Evolutionary conservation across 2,113 vertebrate genomes (phyloP), one percentile per base, ranked within the genome.

Genomic region (Carassius carassius): DNA sequence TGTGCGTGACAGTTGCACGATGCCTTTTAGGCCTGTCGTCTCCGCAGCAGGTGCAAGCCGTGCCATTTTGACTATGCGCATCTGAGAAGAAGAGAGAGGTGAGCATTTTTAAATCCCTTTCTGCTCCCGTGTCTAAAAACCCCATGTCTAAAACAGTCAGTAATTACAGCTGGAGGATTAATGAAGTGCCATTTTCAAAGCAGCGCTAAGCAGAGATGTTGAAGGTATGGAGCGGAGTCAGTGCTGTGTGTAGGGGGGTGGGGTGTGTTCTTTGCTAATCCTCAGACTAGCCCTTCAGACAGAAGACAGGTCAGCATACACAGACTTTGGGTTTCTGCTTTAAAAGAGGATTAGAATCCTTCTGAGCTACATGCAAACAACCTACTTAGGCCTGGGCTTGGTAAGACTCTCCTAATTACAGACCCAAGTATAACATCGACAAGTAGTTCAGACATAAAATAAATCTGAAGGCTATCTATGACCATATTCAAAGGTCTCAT

Each of bases 241-340:
- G 78, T 82, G 73, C 72, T 82, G 58, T 88, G 62, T 54, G 67
- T 74, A 67, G 37, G 77, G 29, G 63, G 49, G 77, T 35, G 51
- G 41, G 37, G 29, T 49, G 0, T 65, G 85, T 29, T 74, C n/a
- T 65, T 84, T 58, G 79, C 69, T 89, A 89, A 89, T 87, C 88
- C 86, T 84, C 63, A 74, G 82, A 65, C 77, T 84, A 75, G 72
- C 58, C 86, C 62, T 80, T 81, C 86, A 89, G 69, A 86, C 84
- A 89, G 88, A 44, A 58, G 87, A 86, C 83, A 79, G 85, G 91
- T 93, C 92, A 93, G 93, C 92, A 93, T 86, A 90, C 85, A 85
- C 87, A 92, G 91, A 93, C 91, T 93, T 93, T 94, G 90, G 81
- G 44, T 82, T 92, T 92, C 92, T 93, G 90, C 93, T 91, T 92